Conservation (phyloP, 2,797 vertebrate species). For the Melanotaenia trifasciata region DNA sequence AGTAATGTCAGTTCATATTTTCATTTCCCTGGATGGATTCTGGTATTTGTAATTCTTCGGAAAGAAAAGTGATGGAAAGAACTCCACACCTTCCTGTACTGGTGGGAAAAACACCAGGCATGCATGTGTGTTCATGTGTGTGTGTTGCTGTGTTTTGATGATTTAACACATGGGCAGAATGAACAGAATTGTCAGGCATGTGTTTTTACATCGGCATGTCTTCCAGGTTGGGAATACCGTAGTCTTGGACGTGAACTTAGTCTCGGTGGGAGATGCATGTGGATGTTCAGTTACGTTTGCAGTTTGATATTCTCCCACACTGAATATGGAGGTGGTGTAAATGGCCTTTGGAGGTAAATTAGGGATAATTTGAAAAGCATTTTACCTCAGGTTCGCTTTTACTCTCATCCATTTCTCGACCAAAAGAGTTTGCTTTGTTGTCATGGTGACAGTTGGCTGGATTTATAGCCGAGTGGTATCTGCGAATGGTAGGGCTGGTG, state of each 20-base stretch:
- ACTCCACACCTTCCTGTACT: conserved; percentile 55
- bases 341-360: neutral
- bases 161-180: neutral
- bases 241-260: conserved; percentile 15
- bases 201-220: conserved; percentile 6
- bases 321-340: neutral
- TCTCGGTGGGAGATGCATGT: conserved; percentile 5
- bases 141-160: conserved; percentile 4
- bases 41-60: conserved; percentile 58
- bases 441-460: neutral
- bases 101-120: conserved; percentile 52
- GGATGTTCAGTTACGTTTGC: neutral
- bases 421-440: neutral
- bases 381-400: no score
- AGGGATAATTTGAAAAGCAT: neutral
- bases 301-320: neutral
- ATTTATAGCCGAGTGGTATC: no score
- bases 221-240: conserved; percentile 23
- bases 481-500: no score
- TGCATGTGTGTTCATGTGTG: conserved; percentile 21
- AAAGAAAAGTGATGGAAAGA: conserved; percentile 56
- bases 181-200: conserved; percentile 5
- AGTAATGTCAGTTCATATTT: conserved; percentile 48
- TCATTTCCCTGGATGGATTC: conserved; percentile 53
- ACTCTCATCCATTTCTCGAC: neutral